A percentile compares a stretch with the other conserved stretches of the same genome.
Conservation (phyloP, 2,888 invertebrate genomes). For the Nomada fucata region DNA sequence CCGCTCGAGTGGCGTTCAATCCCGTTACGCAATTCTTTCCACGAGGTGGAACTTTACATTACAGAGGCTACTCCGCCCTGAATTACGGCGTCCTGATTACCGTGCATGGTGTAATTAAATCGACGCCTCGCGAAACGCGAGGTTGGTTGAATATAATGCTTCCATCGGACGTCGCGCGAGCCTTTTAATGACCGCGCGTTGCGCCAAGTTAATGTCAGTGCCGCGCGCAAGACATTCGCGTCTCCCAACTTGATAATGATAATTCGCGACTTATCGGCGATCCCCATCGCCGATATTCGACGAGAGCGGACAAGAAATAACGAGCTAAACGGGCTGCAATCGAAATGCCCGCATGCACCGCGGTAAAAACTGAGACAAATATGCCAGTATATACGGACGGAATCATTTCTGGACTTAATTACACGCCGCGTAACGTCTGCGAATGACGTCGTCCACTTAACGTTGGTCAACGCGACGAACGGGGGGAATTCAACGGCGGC, state of each 20-base stretch:
- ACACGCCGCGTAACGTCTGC: not conserved
- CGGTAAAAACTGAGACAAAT: not conserved
- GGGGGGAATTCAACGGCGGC: slow-evolving; percentile 33
- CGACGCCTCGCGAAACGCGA: slow-evolving; percentile 14
- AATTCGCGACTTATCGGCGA: too few species aligned
- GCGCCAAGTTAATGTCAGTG: not conserved
- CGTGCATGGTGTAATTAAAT: slow-evolving; percentile 43
- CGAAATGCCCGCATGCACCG: not conserved
- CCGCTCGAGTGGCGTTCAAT: slow-evolving; percentile 17
- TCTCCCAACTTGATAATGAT: not conserved
- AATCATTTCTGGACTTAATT: slow-evolving; percentile 36
- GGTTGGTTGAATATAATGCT: slow-evolving; percentile 41
- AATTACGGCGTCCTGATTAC: slow-evolving; percentile 35
- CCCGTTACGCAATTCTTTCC: slow-evolving; percentile 24
- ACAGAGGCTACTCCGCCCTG: slow-evolving; percentile 23
- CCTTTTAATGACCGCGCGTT: slow-evolving; percentile 16
- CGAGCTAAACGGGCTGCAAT: not conserved
- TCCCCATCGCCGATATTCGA: not conserved
- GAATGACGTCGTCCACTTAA: slow-evolving; percentile 43
- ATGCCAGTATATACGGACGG: not conserved
- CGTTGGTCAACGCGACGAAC: slow-evolving; percentile 40
- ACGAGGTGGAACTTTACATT: slow-evolving; percentile 39
- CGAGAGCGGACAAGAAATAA: not conserved
- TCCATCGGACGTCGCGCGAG: slow-evolving; percentile 8
- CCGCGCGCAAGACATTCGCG: not conserved